Evolutionary conservation across 2,888 invertebrate species (phyloP), one percentile per base, ranked within the genome.

Genomic region (Neuroscelio doddi): DNA sequence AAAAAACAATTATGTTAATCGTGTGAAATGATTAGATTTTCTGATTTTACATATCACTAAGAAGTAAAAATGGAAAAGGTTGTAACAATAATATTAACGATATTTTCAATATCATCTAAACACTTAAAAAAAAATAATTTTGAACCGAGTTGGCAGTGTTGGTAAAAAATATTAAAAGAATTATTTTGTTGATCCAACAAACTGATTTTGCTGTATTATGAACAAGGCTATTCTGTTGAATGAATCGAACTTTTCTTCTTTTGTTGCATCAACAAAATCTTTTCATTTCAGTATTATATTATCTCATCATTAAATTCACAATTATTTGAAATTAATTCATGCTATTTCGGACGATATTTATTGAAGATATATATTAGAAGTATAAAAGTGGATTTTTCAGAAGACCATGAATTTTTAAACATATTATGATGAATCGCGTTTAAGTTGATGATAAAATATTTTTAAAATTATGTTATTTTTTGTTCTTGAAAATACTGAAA

Each of bases 311-410:
- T 17, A 12, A 21, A 8, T 17, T 39, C 21, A 39, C 39, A 39
- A 39, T 21, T 12, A 10, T 39, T 39, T 4, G 21, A 15, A 39
- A 39, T 17, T n/a, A 39, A 21, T 39, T 39, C 21, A 21, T 39
- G 21, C 39, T 39, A 39, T 21, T 39, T 39, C n/a, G n/a, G n/a
- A n/a, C n/a, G 39, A 17, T 39, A 39, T 39, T 32, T 17, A 17
- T 17, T 39, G 21, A 39, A 39, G 21, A 39, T 39, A 21, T 10
- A 3, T 39, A 39, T 21, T 39, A 39, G 8, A 39, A 15, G 39
- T 39, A 39, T 21, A 39, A 39, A 39, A 39, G 39, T 39, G 39
- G 39, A 39, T 21, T 21, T 17, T 39, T 39, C 39, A 39, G 16
- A 39, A 39, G 39, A 39, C 39, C 16, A 17, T 39, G 39, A 39